Conservation (phyloP, 2,113 vertebrate genomes). For the Dasyurus viverrinus region DNA sequence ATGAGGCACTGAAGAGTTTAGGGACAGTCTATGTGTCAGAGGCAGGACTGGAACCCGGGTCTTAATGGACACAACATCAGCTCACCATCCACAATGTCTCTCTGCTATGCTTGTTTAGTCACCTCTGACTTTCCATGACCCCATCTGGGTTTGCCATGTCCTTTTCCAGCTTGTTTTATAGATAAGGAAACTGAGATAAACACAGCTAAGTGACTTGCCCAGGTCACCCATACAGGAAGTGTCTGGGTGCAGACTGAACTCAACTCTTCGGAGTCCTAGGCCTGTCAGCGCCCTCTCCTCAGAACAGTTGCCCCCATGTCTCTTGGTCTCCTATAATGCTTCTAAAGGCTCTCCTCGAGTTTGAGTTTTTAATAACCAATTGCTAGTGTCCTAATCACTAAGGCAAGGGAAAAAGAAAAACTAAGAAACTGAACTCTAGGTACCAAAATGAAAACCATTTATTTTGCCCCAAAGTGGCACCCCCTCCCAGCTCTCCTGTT, state of each 20-base stretch:
- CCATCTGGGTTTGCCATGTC: too few species aligned
- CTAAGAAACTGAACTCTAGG: not conserved
- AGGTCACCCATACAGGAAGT: slow-evolving; percentile 22
- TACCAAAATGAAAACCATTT: not conserved
- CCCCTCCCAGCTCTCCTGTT: not conserved
- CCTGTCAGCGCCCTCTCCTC: not conserved
- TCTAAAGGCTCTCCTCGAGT: not conserved
- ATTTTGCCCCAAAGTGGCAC: not conserved
- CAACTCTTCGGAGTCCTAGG: slow-evolving; percentile 35
- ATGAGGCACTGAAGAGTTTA: not conserved
- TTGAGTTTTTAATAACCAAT: not conserved
- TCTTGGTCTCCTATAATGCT: not conserved
- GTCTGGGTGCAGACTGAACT: not conserved
- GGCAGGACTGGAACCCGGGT: not conserved
- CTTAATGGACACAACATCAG: not conserved
- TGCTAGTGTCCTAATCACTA: not conserved
- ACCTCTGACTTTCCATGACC: too few species aligned
- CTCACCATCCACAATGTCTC: not conserved
- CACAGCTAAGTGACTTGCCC: slow-evolving; percentile 10
- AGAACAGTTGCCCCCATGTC: not conserved
- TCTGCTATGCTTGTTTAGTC: not conserved
- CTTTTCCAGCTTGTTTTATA: slow-evolving; percentile 22
- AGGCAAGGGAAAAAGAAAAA: not conserved
- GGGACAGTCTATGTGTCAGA: not conserved
- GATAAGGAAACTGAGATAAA: slow-evolving; percentile 25